Evolutionary conservation across 2,113 vertebrate genomes (phyloP), one percentile per base, ranked within the genome.

Genomic region (Dissostichus mawsoni): DNA sequence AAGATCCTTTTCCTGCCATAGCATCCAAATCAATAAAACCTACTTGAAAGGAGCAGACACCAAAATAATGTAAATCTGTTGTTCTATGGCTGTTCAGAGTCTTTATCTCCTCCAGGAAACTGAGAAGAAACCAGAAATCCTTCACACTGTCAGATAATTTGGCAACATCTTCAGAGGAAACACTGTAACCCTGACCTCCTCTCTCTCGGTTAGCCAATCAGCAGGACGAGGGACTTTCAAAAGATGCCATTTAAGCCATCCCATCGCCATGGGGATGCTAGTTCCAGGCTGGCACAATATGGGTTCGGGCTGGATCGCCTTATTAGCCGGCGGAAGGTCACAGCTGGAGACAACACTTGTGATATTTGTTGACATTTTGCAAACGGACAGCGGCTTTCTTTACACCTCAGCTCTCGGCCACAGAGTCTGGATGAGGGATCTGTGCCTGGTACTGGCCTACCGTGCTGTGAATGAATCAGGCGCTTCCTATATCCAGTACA

Each of bases 291-390:
- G 61, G 65, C 63, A 51, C 41, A 52, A 74, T 53, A 70, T 20
- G 47, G 80, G 59, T 41, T 52, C 47, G 5, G 50, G 47, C 56
- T 67, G 61, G 69, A 84, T 78, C 5, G 14, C 47, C 74, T 80
- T 77, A 74, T 90, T 90, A 77, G 74, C 68, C 2, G n/a, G 55
- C 84, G 78, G 76, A 90, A 88, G 88, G 86, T 89, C 89, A 90
- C 61, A 14, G 55, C 56, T 72, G 70, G 66, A 89, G 78, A 90
- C 58, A 80, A 78, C 51, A 78, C 78, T 84, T 83, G 80, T 81
- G 80, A 82, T 90, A 91, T 90, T 87, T 89, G 87, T 84, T 93
- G 90, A 89, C 92, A 92, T 92, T 92, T 86, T 76, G 71, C 69
- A 78, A 87, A 81, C 66, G 78, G 73, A 79, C 82, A 74, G 33